These are phyloP conservation scores for Carposina sasakii DNA, from an alignment of 1,140 invertebrate genomes.

Conservation along the genomic window DNA sequence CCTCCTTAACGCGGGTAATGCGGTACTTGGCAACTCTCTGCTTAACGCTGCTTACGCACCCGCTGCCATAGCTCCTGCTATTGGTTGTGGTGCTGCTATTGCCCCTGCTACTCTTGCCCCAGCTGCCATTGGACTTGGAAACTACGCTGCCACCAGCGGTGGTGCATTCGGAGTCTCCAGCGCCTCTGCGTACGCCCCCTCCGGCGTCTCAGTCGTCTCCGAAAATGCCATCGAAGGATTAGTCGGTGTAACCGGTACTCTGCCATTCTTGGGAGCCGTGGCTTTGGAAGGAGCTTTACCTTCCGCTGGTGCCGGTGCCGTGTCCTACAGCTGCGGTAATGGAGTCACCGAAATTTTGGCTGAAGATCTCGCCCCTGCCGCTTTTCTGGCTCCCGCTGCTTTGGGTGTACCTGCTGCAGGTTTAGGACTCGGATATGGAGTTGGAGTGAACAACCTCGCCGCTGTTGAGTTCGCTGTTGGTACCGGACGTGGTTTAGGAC, in stretches of 20 bases:
- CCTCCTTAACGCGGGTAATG: too few relatives aligned
- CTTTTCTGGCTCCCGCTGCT: too few relatives aligned
- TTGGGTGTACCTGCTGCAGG: too few relatives aligned
- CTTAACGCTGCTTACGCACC: too few relatives aligned
- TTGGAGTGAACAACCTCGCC: too few relatives aligned
- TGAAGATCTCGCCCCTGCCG: background rate
- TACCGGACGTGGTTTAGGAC: too few relatives aligned
- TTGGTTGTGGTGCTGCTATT: too few relatives aligned
- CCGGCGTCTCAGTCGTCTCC: constrained; percentile 30
- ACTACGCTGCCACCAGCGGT: background rate
- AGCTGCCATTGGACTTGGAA: background rate
- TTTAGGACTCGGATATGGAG: background rate
- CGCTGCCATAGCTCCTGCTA: background rate
- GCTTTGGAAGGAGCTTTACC: constrained; percentile 30
- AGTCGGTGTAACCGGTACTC: constrained; percentile 25
- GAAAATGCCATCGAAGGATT: constrained; percentile 36
- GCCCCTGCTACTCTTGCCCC: too few relatives aligned
- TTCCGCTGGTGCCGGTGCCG: constrained; percentile 21
- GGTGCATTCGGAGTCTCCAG: constrained; percentile 27
- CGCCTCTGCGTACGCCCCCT: constrained; percentile 25
- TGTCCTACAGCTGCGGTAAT: constrained; percentile 21
- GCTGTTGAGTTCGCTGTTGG: too few relatives aligned
- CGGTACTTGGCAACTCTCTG: too few relatives aligned
- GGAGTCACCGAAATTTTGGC: constrained; percentile 24
- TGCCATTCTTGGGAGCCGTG: constrained; percentile 36